These are phyloP conservation scores for Machaerirhynchus nigripectus DNA, from an alignment of 2,113 vertebrate species.

Conservation along the genomic window DNA sequence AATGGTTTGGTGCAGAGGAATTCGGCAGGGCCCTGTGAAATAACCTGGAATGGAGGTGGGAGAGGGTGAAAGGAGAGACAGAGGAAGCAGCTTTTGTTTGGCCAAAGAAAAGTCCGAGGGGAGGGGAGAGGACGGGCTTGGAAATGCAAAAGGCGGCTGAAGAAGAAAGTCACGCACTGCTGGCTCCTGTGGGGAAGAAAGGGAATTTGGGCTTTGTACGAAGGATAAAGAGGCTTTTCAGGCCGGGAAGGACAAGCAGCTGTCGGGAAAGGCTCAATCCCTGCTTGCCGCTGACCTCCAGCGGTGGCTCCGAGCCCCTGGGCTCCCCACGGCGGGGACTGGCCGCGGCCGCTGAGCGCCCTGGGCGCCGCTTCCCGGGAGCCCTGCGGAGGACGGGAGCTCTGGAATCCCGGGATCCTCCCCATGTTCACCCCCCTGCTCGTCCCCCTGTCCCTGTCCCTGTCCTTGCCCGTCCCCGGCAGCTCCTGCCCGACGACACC, in stretches of 20 bases:
- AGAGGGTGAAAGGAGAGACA: neutral
- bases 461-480: neutral
- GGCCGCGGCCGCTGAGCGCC: neutral
- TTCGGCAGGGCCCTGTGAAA: neutral
- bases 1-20: neutral
- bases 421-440: accelerated
- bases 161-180: neutral
- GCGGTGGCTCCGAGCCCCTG: neutral
- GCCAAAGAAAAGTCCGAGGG: neutral
- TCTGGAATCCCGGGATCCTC: neutral
- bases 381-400: neutral
- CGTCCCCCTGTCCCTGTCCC: neutral
- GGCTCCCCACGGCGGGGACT: neutral
- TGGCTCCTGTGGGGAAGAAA: neutral
- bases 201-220: neutral
- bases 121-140: neutral
- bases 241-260: neutral
- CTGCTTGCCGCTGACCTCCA: neutral
- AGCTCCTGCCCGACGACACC: neutral
- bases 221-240: neutral
- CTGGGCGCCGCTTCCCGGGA: neutral
- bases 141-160: neutral
- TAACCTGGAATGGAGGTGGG: neutral
- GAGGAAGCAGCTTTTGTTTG: neutral
- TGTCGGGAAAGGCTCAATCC: neutral